Percentiles rank a stretch among this genome's conserved stretches.
Conservation (phyloP, 2,797 vertebrate genomes). For the Silurus aristotelis region DNA sequence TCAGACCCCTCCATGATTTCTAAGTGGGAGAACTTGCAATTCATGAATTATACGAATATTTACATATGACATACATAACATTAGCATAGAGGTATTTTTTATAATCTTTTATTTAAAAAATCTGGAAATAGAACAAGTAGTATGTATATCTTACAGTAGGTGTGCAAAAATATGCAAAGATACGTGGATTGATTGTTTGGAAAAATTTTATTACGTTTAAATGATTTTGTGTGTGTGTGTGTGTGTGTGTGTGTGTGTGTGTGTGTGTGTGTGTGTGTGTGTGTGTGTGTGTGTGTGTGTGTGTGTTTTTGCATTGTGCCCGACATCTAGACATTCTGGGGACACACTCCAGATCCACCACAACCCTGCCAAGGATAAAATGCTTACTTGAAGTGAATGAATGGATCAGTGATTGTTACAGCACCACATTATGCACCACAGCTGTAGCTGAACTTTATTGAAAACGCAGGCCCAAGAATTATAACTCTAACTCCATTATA, state of each 20-base stretch:
- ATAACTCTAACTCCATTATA: not conserved
- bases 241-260: not conserved
- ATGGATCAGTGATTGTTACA: not conserved
- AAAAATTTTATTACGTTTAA: no score
- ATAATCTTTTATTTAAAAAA: no score
- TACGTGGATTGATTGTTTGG: no score
- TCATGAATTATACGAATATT: no score
- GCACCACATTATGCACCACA: not conserved
- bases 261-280: not conserved
- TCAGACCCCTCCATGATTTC: no score
- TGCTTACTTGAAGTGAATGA: not conserved
- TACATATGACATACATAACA: no score
- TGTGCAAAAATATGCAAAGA: no score
- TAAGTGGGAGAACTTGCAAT: no score
- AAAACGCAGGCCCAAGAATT: not conserved
- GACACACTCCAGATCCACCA: not conserved
- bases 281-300: not conserved
- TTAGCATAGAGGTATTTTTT: no score
- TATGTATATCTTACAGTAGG: no score
- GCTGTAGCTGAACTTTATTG: not conserved
- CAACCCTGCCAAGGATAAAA: not conserved
- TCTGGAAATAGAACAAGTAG: no score
- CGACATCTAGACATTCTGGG: not conserved
- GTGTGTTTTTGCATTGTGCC: not conserved
- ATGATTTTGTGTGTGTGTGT: not conserved